Conservation (phyloP, 2,888 invertebrate species). For the Sphinx pinastri region DNA sequence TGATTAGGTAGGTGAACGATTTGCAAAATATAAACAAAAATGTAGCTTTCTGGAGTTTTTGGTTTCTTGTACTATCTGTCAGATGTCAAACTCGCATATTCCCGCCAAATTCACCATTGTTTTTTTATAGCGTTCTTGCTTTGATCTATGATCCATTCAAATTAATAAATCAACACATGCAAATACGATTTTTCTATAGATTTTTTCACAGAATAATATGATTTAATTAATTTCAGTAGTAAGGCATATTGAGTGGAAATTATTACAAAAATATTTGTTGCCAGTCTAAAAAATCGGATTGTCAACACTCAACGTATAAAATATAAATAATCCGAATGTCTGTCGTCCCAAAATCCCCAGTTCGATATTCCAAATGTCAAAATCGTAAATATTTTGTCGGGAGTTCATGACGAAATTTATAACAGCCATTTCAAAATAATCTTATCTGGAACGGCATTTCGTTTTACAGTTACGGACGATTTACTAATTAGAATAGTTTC, state of each 20-base stretch:
- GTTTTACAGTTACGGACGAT: constrained; percentile 28
- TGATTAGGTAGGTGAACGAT: constrained; percentile 26
- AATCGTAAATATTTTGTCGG: constrained; percentile 40
- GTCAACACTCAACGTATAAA: too few species aligned
- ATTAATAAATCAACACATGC: background rate
- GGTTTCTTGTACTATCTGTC: background rate
- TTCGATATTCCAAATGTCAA: constrained; percentile 30
- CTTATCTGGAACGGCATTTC: constrained; percentile 44
- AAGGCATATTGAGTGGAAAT: background rate
- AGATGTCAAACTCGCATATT: constrained; percentile 21
- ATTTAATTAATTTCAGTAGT: background rate
- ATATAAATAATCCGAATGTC: background rate
- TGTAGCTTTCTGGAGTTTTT: too few species aligned
- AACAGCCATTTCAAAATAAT: constrained; percentile 49
- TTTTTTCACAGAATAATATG: background rate
- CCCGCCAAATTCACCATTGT: background rate
- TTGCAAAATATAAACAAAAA: too few species aligned
- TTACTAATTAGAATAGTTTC: constrained; percentile 18
- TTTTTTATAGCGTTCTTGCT: too few species aligned
- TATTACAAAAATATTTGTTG: background rate
- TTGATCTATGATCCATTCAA: too few species aligned
- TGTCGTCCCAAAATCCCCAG: constrained; percentile 3
- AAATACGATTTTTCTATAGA: background rate
- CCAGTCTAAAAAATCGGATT: background rate
- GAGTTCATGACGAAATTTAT: constrained; percentile 53